Conservation (phyloP, 2,797 vertebrate genomes). For the Gambelia wislizenii region DNA sequence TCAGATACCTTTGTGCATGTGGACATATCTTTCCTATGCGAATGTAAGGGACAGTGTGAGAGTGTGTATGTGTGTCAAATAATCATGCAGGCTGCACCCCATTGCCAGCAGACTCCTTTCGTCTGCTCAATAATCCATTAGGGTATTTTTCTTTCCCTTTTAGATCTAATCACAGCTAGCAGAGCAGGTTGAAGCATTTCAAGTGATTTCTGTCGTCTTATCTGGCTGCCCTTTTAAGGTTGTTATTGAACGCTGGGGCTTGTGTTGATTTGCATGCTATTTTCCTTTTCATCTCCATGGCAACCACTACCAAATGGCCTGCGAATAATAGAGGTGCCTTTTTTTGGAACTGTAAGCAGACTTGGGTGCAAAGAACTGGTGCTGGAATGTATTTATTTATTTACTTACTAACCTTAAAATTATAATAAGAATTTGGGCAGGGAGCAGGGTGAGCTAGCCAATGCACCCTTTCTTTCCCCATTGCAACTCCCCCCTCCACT, state of each 20-base stretch:
- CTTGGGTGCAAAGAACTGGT: constrained; percentile 56
- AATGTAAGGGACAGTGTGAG: fast-evolving
- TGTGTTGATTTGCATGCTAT: constrained; percentile 82
- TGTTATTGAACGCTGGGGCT: constrained; percentile 68
- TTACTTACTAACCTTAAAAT: constrained; percentile 40
- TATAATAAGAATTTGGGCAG: neutral
- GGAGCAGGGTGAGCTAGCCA: fast-evolving
- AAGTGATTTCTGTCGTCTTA: constrained; percentile 48
- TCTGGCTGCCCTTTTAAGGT: constrained; percentile 65
- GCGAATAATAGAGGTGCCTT: constrained; percentile 76
- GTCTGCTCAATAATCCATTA: constrained; percentile 55
- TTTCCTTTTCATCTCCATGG: constrained; percentile 83
- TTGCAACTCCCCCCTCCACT: neutral
- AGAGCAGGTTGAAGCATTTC: constrained; percentile 71
- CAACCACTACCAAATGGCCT: constrained; percentile 81
- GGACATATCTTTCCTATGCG: fast-evolving
- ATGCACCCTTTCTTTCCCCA: fast-evolving
- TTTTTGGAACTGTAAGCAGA: constrained; percentile 57
- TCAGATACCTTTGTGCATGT: neutral
- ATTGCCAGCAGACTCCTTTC: constrained; percentile 15
- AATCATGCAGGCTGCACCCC: neutral
- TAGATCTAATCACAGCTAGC: constrained; percentile 70
- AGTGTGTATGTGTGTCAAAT: neutral
- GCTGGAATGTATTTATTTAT: constrained; percentile 37
- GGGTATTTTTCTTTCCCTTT: constrained; percentile 67